Base-by-base conservation (phyloP, 1,140 invertebrate genomes). In the Carcinoscorpius rotundicauda region DNA sequence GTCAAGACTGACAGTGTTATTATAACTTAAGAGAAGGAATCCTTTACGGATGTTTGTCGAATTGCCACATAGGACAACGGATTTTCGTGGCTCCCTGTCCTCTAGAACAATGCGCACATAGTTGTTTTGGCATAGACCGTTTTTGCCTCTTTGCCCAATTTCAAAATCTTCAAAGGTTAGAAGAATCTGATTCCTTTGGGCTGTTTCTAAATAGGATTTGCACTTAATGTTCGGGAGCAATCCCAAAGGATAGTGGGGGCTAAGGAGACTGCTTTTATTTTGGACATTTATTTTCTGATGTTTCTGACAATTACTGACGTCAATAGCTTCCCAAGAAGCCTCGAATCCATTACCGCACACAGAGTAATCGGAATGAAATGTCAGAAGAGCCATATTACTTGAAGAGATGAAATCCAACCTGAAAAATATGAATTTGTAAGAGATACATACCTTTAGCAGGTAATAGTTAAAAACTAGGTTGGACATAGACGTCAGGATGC, bases 331-430 rank as follows among this genome's bases (percentile, higher is more conserved):
- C 86, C 86, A 89, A 3, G 72, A 75, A 5, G 84, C 74, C 4
- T 81, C 78, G 73, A 86, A 88, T 3, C 86, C 87, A n/a, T 75
- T 72, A 1, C 82, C 82, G 6, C 82, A 78, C 0, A 83, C 80
- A 53, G 85, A 85, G 72, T 84, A 87, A 75, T 89, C 87, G 0
- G 85, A 84, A 71, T 84, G 84, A 72, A 89, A 87, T 63, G 79
- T 78, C 5, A 88, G 66, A 48, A 82, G 74, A 3, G 81, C 81
- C 65, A 79, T 78, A 73, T 86, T 84, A 10, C 75, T 78, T 4
- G 76, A 71, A 0, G 86, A 84, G 5, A 87, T 81, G 69, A 83
- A 84, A 70, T 82, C 78, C 62, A 82, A 80, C 75, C 78, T 80
- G 67, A n/a, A 72, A 68, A 66, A 67, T 64, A 61, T 29, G 2